phyloP scores from a whole-genome alignment of 2,113 vertebrate genomes.

The zebrafish (Danio rerio) region DNA sequence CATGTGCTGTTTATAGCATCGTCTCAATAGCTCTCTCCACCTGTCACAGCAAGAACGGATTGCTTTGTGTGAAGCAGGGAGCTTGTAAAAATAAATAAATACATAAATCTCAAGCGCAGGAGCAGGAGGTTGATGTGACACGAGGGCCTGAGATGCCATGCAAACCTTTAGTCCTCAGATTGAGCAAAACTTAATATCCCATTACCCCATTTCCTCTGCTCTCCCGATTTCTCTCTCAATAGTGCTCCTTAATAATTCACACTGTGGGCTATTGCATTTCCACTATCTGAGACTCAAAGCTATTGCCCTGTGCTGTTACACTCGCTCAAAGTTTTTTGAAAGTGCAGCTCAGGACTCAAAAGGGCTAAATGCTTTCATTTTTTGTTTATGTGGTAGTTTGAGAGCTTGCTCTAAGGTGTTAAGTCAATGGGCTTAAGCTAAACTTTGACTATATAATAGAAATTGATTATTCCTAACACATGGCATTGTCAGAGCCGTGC shows the following conservation, averaged over 20 bases:
- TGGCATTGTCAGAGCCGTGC: constrained; percentile 21
- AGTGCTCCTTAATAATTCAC: constrained; percentile 60
- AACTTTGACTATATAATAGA: constrained; percentile 41
- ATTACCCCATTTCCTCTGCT: constrained; percentile 50
- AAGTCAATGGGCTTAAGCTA: constrained; percentile 54
- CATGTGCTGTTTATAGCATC: constrained; percentile 22
- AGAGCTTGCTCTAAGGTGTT: constrained; percentile 45
- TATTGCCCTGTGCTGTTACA: constrained; percentile 51
- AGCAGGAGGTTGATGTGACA: constrained; percentile 52
- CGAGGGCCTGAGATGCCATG: constrained; percentile 34
- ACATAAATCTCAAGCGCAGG: constrained; percentile 31
- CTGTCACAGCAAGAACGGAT: constrained; percentile 17
- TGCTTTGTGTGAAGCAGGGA: constrained; percentile 27
- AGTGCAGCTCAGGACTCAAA: neutral
- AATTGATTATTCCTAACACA: constrained; percentile 35
- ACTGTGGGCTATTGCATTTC: constrained; percentile 55
- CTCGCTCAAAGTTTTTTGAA: constrained; percentile 6
- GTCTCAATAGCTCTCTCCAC: neutral
- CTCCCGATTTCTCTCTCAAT: constrained; percentile 46
- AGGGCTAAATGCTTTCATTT: neutral
- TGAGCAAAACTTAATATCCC: constrained; percentile 59
- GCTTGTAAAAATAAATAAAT: constrained; percentile 29
- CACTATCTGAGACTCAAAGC: constrained; percentile 53
- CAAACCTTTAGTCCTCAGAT: constrained; percentile 55
- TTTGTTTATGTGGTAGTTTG: constrained; percentile 46